Percentiles rank a stretch among this genome's conserved stretches.
phyloP scores from a whole-genome alignment of 2,113 vertebrate genomes.

The Oryzias melastigma region DNA sequence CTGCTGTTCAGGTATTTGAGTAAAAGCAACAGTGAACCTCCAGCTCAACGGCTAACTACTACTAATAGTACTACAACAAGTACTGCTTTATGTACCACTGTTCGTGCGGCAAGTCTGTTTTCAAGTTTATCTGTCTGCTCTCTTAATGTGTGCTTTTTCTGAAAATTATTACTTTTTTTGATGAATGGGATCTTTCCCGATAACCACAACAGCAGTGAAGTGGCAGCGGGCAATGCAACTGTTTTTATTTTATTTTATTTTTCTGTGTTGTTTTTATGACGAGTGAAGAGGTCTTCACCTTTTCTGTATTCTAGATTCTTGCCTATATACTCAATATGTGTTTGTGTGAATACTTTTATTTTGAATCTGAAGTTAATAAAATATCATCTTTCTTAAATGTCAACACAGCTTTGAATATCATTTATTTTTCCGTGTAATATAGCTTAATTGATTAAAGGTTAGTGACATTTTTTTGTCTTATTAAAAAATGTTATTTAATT shows the following conservation, averaged over 20 bases:
- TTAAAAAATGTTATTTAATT: too few species aligned
- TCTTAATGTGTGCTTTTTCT: conserved; percentile 58
- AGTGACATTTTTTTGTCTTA: too few species aligned
- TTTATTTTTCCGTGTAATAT: not conserved
- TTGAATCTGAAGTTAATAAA: conserved; percentile 76
- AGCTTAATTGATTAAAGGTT: too few species aligned
- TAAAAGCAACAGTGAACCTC: conserved; percentile 54
- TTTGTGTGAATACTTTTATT: conserved; percentile 81
- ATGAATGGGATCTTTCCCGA: conserved; percentile 64
- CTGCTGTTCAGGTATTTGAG: conserved; percentile 46
- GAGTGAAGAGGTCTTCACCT: conserved; percentile 46
- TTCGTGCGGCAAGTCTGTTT: conserved; percentile 34
- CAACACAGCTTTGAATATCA: conserved; percentile 25
- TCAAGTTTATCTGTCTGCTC: conserved; percentile 48
- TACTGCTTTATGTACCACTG: conserved; percentile 57
- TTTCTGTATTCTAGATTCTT: conserved; percentile 38
- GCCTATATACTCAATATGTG: conserved; percentile 75
- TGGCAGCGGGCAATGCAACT: conserved; percentile 54
- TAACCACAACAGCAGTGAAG: conserved; percentile 54
- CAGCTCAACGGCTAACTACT: conserved; percentile 50
- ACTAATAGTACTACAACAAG: conserved; percentile 40
- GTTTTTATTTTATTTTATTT: conserved; percentile 27
- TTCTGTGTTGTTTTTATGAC: conserved; percentile 39
- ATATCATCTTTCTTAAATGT: conserved; percentile 72
- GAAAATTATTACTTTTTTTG: conserved; percentile 44